These are phyloP conservation scores for Crocidura indochinensis DNA, from an alignment of 2,797 vertebrate species.

Conservation along the genomic window DNA sequence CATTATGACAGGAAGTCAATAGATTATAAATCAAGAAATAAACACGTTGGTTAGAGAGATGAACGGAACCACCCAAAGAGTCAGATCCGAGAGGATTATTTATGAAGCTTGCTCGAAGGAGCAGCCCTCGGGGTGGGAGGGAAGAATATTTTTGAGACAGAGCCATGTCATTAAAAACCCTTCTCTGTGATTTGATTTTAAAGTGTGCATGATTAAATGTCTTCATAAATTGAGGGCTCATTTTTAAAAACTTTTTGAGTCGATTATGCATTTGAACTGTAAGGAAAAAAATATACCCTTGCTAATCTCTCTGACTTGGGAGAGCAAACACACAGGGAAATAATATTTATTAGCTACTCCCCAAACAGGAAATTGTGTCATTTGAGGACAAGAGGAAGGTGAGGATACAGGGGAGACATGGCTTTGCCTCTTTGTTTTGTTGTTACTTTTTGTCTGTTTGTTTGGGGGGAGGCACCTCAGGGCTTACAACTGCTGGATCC, in stretches of 20 bases:
- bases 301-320: constrained; percentile 27
- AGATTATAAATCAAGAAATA: constrained; percentile 64
- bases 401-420: not conserved
- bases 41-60: constrained; percentile 39
- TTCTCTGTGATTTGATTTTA: constrained; percentile 17
- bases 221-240: constrained; percentile 44
- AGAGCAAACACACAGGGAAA: constrained; percentile 1
- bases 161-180: not conserved
- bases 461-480: too few relatives aligned
- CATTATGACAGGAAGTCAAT: constrained; percentile 65
- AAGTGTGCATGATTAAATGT: constrained; percentile 12
- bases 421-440: not conserved
- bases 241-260: constrained; percentile 47
- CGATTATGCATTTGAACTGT: constrained; percentile 31
- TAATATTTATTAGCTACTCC: constrained; percentile 9
- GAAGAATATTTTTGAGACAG: not conserved
- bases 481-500: too few relatives aligned
- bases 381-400: not conserved
- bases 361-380: not conserved
- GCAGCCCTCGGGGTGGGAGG: not conserved
- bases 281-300: constrained; percentile 47
- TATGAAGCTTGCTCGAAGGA: constrained; percentile 9
- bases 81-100: not conserved
- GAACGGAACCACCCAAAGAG: constrained; percentile 2
- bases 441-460: not conserved